Evolutionary conservation across 2,113 vertebrate species (phyloP).

Genomic region (Labeo rohita): DNA sequence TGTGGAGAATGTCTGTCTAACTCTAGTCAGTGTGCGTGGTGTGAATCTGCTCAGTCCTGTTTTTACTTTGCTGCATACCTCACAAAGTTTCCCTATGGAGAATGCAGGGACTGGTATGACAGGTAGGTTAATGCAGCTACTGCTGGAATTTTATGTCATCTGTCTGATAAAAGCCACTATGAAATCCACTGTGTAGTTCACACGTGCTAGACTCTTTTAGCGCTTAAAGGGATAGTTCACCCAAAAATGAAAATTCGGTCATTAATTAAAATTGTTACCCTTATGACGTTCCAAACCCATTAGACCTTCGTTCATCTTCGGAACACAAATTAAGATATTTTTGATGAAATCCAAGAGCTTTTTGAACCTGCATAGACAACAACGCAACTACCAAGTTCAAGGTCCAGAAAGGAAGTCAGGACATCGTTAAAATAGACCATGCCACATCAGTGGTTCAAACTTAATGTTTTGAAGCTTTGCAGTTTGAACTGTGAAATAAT

Average conservation of each 20-base stretch:
- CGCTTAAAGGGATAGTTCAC: not conserved
- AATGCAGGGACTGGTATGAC: slow-evolving; percentile 93
- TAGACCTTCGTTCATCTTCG: no score
- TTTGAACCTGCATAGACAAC: no score
- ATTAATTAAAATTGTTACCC: no score
- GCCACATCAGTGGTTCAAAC: no score
- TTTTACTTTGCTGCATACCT: slow-evolving; percentile 92
- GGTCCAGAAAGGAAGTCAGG: no score
- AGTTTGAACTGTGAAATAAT: no score
- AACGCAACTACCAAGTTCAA: no score
- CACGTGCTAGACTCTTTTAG: not conserved
- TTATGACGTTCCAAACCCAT: no score
- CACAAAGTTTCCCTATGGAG: slow-evolving; percentile 89
- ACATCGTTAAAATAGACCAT: no score
- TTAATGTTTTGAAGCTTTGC: no score
- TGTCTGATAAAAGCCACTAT: not conserved
- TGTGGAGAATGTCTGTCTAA: slow-evolving; percentile 89
- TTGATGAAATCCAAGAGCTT: no score
- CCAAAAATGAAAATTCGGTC: not conserved
- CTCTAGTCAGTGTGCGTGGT: slow-evolving; percentile 94
- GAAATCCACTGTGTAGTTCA: not conserved
- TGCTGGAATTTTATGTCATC: not conserved
- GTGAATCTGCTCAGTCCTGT: slow-evolving; percentile 88
- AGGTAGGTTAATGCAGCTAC: slow-evolving; percentile 72
- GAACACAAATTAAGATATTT: no score